Base-by-base conservation (phyloP, 2,888 invertebrate genomes). In the Mythimna pallens region DNA sequence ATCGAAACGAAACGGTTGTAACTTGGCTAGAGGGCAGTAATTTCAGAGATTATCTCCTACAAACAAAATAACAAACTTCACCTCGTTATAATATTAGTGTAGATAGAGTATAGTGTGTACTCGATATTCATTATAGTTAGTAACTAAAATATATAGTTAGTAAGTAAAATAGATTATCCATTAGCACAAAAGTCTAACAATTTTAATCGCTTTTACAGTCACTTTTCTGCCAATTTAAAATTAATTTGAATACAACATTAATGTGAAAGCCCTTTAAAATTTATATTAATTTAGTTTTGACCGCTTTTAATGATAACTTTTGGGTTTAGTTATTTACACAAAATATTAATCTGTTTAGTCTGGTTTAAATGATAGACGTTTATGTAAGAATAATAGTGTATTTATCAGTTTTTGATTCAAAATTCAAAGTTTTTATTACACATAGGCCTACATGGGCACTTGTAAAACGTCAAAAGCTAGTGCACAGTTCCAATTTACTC, bases 261-360 rank as follows among this genome's bases (percentile, higher is more conserved):
- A 72, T 10, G 20, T 43, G 20, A 73, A 58, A 7, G 0, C 30
- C 61, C n/a, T 74, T 57, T 34, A n/a, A 66, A 57, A 43, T 50
- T 34, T 52, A 22, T 36, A 75, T 54, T 62, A 57, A 58, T 76
- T 76, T 62, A 58, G 34, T 57, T 76, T 62, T n/a, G 25, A n/a
- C 22, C 52, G 14, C 22, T 74, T 40, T 22, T 34, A 59, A 65
- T 61, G n/a, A 25, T 58, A 76, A 76, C 62, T 75, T 76, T 76
- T n/a, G 52, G 57, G 69, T 58, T 20, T 17, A 7, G 40, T 14
- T 66, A 52, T 55, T 65, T 55, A 25, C 9, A 25, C 12, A 36
- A 76, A 67, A 57, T 36, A 63, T 63, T 62, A 55, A 57, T 66
- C 7, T 25, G 20, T 76, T 57, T 57, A 20, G n/a, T 43, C 34